These are phyloP conservation scores for Ptychochromis oligacanthus DNA, from an alignment of 2,113 vertebrate species.

Conservation along the genomic window DNA sequence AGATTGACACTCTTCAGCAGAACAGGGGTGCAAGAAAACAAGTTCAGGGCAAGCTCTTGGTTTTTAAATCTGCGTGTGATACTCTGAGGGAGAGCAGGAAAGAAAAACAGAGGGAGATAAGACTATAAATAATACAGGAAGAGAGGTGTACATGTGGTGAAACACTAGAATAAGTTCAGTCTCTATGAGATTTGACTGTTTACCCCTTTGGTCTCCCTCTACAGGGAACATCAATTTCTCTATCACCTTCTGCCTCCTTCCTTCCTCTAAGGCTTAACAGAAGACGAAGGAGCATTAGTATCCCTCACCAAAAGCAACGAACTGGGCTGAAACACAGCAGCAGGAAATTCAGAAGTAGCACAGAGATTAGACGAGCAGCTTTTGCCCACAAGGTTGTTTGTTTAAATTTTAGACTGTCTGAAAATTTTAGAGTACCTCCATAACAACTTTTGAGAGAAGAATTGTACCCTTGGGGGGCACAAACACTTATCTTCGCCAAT, in stretches of 20 bases:
- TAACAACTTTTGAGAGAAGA: background rate
- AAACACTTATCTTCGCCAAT: background rate
- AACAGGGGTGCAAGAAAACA: background rate
- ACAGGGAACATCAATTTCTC: background rate
- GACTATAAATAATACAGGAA: constrained; percentile 25
- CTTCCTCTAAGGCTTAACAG: background rate
- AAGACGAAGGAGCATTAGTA: background rate
- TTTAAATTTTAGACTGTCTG: constrained; percentile 3
- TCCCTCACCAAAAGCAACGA: constrained; percentile 29
- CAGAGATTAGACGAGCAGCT: background rate
- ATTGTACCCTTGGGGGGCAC: background rate
- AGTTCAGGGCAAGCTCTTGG: background rate
- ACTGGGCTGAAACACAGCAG: background rate
- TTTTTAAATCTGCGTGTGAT: background rate
- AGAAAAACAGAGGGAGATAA: background rate
- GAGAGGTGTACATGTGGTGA: background rate
- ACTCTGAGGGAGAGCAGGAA: background rate
- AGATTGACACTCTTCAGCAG: background rate
- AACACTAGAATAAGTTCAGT: background rate
- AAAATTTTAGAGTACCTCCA: background rate
- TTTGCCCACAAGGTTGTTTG: background rate
- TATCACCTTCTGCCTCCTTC: background rate
- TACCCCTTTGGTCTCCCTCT: constrained; percentile 20
- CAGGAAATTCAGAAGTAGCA: background rate
- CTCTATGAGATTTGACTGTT: background rate